These are phyloP conservation scores for Cheiracanthium punctorium DNA, from an alignment of 2,888 invertebrate species.

Conservation along the genomic window DNA sequence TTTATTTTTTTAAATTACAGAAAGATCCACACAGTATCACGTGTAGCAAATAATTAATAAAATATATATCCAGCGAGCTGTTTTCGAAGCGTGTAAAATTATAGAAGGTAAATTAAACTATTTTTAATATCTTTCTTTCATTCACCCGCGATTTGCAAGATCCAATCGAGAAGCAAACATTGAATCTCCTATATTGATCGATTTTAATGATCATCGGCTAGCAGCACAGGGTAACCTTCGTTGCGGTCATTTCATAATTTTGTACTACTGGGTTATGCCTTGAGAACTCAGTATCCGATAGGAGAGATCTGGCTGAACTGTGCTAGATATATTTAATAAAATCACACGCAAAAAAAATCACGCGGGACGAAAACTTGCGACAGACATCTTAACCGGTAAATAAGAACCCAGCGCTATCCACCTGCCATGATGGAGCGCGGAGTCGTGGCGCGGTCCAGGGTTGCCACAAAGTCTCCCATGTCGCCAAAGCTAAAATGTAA, in stretches of 20 bases:
- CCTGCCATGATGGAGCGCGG: slow-evolving; percentile 61
- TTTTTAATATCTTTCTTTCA: slow-evolving; percentile 5
- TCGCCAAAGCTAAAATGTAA: slow-evolving; percentile 9
- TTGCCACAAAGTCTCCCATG: slow-evolving; percentile 16
- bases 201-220: slow-evolving; percentile 63
- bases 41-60: not conserved
- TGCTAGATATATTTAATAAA: not conserved
- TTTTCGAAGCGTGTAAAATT: not conserved
- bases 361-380: not conserved
- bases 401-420: slow-evolving; percentile 26
- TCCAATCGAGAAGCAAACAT: slow-evolving; percentile 54
- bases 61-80: not conserved
- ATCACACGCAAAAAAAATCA: not conserved
- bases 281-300: not conserved
- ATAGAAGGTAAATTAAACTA: not conserved
- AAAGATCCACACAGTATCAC: not conserved
- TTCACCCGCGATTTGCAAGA: not conserved
- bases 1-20: too few relatives aligned
- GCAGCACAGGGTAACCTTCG: slow-evolving; percentile 45
- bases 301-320: not conserved
- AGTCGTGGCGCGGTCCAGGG: slow-evolving; percentile 7
- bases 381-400: slow-evolving; percentile 33
- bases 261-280: not conserved
- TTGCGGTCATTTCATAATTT: not conserved
- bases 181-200: slow-evolving; percentile 55